Evolutionary conservation across 2,888 invertebrate genomes (phyloP).

Genomic region (Melanostoma mellinum): DNA sequence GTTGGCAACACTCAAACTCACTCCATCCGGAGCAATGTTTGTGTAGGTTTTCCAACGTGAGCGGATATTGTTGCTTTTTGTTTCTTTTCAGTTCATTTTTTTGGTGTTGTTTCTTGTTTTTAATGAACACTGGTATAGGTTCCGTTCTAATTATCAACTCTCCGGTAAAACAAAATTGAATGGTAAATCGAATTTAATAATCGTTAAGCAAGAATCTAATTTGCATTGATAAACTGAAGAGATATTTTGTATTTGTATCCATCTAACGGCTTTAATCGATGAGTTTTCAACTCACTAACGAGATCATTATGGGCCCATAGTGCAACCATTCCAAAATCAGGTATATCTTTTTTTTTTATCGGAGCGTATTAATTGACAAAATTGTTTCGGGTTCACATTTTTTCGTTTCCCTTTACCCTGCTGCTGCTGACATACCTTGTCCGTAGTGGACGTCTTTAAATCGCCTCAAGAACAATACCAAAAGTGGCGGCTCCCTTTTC

Average conservation of each 20-base stretch:
- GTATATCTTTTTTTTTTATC: constrained; percentile 13
- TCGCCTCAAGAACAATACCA: constrained; percentile 8
- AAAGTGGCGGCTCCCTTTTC: constrained; percentile 33
- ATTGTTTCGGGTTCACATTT: constrained; percentile 19
- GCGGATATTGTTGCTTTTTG: constrained; percentile 19
- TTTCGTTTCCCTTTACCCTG: neutral
- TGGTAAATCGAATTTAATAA: constrained; percentile 59
- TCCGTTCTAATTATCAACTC: constrained; percentile 60
- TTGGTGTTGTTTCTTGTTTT: neutral
- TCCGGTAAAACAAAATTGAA: constrained; percentile 58
- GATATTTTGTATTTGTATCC: constrained; percentile 2
- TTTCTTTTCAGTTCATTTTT: neutral
- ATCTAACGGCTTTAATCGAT: constrained; percentile 40
- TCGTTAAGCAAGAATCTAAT: constrained; percentile 55
- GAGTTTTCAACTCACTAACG: constrained; percentile 6
- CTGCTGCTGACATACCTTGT: neutral
- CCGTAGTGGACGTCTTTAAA: constrained; percentile 14
- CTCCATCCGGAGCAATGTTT: constrained; percentile 1
- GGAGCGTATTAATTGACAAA: constrained; percentile 54
- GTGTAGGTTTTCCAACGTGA: constrained; percentile 16
- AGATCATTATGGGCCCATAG: constrained; percentile 6
- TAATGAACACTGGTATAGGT: constrained; percentile 18
- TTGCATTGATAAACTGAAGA: constrained; percentile 45
- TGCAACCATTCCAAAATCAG: constrained; percentile 3
- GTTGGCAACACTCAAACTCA: neutral